Base-by-base conservation (phyloP, 2,888 invertebrate species). In the Drosophila pseudotalamancana region DNA sequence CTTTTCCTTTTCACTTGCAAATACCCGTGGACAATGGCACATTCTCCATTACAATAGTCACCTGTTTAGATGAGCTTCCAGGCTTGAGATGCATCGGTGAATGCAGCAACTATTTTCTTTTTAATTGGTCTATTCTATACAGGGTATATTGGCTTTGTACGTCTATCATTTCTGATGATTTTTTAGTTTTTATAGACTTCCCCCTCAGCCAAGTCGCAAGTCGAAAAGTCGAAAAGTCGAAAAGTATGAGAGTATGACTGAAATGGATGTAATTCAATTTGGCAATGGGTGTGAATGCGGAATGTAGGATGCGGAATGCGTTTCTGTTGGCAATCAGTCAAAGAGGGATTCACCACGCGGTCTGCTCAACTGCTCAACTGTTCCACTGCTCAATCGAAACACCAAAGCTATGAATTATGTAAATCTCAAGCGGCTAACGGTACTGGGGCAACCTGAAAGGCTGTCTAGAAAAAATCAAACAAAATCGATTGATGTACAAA, bases 401-500 rank as follows among this genome's bases (percentile, higher is more conserved):
- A 69, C 51, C 74, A 74, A 61, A 56, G 66, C 73, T 65, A 86
- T 83, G 78, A 83, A 83, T 86, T 86, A 83, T 83, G 82, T 69
- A 83, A 83, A 83, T 86, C 78, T 78, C 78, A 73, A 76, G 82
- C 46, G 86, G 83, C 86, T 66, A 77, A 79, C 75, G 62, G 65
- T 63, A 60, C 55, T 56, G 66, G 43, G 39, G 64, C 64, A n/a
- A 25, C n/a, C 46, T 18, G 9, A 23, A 54, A 37, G 60, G 18
- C 53, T 32, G 74, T 60, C 62, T 27, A 49, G 69, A 55, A 66
- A 65, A 76, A 83, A 86, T 83, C 86, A 78, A 85, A 80, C 78
- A 78, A 83, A 86, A 83, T 83, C 82, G 82, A 83, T 83, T 83
- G 86, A 83, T 86, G 78, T 85, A 83, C 77, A 85, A 80, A 82